Evolutionary conservation across 1,140 invertebrate genomes (phyloP), one percentile per base, ranked within the genome.

Genomic region (Heliothis virescens): DNA sequence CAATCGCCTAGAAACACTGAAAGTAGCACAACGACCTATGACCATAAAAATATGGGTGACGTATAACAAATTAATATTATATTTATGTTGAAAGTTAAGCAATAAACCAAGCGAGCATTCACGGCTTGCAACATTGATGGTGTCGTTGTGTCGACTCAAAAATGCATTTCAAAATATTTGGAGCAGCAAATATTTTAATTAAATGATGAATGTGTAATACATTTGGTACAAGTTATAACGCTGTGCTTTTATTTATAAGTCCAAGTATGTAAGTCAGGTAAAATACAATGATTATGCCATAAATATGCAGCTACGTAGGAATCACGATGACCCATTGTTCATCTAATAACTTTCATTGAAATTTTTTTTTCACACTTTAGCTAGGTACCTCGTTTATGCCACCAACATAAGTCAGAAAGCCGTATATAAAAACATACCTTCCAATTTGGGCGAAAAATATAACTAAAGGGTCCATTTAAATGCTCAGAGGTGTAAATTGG

Each of bases 401-500:
- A 62, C 13, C 13, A 26, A 7, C 10, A 26, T 1, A 41, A 9
- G 4, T 11, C 5, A 48, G 65, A 50, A 12, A 52, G 16, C 4
- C 16, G 21, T 26, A 53, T 55, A 41, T 7, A 41, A 72, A 72
- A 72, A 34, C 10, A 3, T n/a, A 9, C 26, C 12, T 53, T 21
- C 72, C 3, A 74, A 57, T 15, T 60, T 60, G 12, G n/a, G 34
- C 13, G 41, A 57, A 29, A 69, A 53, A 48, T 71, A 53, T 71
- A 18, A 72, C 67, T 57, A 79, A 80, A 75, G 55, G 72, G 53
- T 2, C 55, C 10, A 18, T 67, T 80, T 60, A 59, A 55, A 34
- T 15, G 4, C 3, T 60, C 48, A 18, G 55, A 59, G 15, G 47
- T 76, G 87, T 77, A 85, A 90, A 90, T 87, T 86, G 62, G 13